A percentile compares a stretch with the other conserved stretches of the same genome.
These are phyloP conservation scores for Gambelia wislizenii DNA, from an alignment of 2,797 vertebrate genomes.

Conservation along the genomic window DNA sequence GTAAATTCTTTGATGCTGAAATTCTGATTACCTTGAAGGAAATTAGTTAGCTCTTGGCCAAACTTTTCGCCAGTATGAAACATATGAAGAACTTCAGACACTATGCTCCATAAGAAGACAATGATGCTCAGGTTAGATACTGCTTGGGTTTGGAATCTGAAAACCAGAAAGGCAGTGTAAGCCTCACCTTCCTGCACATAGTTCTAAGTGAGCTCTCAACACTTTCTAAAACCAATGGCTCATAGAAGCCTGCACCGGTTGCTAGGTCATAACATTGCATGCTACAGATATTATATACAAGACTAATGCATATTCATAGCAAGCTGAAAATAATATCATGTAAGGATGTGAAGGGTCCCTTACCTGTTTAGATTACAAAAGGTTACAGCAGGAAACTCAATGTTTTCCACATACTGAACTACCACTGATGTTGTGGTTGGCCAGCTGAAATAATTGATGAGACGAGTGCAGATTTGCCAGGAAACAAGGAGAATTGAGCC, in stretches of 20 bases:
- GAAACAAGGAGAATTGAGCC: conserved; percentile 62
- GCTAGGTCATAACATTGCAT: not conserved
- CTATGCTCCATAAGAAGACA: conserved; percentile 78
- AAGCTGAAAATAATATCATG: not conserved
- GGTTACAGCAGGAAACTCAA: conserved; percentile 81
- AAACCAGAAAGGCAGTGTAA: conserved; percentile 49
- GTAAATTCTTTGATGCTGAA: conserved; percentile 83
- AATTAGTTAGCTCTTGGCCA: conserved; percentile 67
- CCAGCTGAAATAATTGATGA: conserved; percentile 80
- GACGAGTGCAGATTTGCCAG: conserved; percentile 75
- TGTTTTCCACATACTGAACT: conserved; percentile 78
- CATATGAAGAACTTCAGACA: conserved; percentile 70
- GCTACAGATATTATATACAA: not conserved
- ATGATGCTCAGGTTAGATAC: conserved; percentile 74
- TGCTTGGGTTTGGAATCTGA: conserved; percentile 79
- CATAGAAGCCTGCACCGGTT: not conserved
- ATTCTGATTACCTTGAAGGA: conserved; percentile 75
- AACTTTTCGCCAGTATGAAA: conserved; percentile 37
- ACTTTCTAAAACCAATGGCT: not conserved
- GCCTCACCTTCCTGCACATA: not conserved
- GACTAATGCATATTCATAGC: not conserved
- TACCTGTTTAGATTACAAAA: conserved; percentile 85
- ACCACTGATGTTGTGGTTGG: conserved; percentile 78
- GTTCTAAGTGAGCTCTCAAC: not conserved
- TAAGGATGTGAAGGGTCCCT: not conserved